Conservation (phyloP, 2,888 invertebrate genomes). For the Lochmaea crataegi region DNA sequence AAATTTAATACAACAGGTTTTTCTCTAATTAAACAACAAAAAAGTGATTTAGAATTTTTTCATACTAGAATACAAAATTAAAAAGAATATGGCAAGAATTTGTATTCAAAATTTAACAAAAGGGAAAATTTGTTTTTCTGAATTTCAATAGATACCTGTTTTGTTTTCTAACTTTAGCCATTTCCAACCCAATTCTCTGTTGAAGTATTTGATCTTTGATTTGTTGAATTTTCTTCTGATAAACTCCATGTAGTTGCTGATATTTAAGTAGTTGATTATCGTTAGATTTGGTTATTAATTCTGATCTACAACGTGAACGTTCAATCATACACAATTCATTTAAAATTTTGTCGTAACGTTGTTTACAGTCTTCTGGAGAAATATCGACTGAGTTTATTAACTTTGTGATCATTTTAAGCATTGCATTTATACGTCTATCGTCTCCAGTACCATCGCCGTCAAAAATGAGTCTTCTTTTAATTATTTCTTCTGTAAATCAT, state of each 20-base stretch:
- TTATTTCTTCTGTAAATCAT: constrained; percentile 85
- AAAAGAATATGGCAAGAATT: too few relatives aligned
- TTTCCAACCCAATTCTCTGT: constrained; percentile 82
- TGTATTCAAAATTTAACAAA: too few relatives aligned
- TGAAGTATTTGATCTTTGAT: constrained; percentile 85
- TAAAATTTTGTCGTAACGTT: constrained; percentile 82
- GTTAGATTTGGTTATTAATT: constrained; percentile 84
- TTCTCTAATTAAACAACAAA: too few relatives aligned
- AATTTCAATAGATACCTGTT: constrained; percentile 69
- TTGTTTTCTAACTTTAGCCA: constrained; percentile 88
- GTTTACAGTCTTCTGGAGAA: constrained; percentile 75
- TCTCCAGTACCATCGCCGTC: constrained; percentile 99
- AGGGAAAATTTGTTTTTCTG: too few relatives aligned
- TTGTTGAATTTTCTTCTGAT: constrained; percentile 82
- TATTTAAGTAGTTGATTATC: constrained; percentile 80
- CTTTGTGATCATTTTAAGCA: constrained; percentile 86
- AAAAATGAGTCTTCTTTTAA: constrained; percentile 88
- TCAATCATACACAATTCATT: constrained; percentile 89
- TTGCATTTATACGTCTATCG: constrained; percentile 86
- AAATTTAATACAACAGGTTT: too few relatives aligned
- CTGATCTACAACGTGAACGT: constrained; percentile 86
- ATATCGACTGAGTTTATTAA: constrained; percentile 80
- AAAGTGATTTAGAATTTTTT: too few relatives aligned
- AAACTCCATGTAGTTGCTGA: constrained; percentile 78
- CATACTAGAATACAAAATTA: too few relatives aligned